Evolutionary conservation across 2,888 invertebrate genomes (phyloP).

Genomic region (Luffia ferchaultella): DNA sequence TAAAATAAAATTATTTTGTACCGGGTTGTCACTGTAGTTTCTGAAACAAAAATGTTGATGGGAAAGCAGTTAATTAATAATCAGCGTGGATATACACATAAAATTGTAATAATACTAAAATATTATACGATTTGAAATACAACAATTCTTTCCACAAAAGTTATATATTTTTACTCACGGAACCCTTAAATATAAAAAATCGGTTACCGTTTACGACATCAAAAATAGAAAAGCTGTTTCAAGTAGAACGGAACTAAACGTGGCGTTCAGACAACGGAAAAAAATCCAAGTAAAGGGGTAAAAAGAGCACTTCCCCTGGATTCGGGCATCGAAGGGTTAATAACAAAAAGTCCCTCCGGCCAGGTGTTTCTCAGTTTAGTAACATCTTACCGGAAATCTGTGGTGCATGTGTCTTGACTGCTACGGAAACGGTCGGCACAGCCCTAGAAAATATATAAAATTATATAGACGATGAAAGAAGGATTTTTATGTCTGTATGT

Average conservation of each 20-base stretch:
- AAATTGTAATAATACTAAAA: neutral
- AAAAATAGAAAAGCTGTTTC: neutral
- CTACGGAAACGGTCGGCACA: conserved; percentile 47
- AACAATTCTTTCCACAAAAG: neutral
- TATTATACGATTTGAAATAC: neutral
- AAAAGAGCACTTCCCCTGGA: conserved; percentile 39
- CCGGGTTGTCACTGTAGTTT: no score
- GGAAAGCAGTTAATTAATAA: neutral
- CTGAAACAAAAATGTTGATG: no score
- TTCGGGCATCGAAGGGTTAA: conserved; percentile 35
- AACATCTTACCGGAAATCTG: conserved; percentile 59
- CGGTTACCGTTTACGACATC: no score
- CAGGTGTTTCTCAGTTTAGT: conserved; percentile 47
- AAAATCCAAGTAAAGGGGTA: conserved; percentile 41
- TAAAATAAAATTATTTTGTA: no score
- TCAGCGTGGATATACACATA: neutral
- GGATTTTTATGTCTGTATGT: neutral
- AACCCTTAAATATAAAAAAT: neutral
- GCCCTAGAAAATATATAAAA: conserved; percentile 25
- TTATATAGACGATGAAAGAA: neutral
- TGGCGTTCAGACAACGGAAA: conserved; percentile 12
- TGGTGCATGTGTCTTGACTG: conserved; percentile 45
- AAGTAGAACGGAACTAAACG: neutral
- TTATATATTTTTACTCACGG: neutral
- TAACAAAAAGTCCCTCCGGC: conserved; percentile 45